A percentile compares a stretch with the other conserved stretches of the same genome.
These are phyloP conservation scores for Drosophila mercatorum DNA, from an alignment of 2,888 invertebrate species.

Conservation along the genomic window DNA sequence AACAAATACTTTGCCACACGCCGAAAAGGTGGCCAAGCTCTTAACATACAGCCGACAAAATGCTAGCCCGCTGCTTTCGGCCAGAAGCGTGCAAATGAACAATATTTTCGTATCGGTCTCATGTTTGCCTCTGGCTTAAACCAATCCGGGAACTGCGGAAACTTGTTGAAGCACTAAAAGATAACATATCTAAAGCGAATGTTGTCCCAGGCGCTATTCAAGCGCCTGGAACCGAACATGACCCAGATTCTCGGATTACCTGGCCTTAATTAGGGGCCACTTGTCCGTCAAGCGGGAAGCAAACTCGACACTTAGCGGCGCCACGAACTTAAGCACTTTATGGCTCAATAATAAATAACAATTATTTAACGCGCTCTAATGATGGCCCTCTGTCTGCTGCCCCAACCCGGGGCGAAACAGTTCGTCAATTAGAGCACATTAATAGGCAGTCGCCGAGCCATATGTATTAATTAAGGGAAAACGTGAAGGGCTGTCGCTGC, in stretches of 20 bases:
- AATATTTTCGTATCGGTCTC: constrained; percentile 1
- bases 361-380: constrained; percentile 59
- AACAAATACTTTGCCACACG: constrained; percentile 14
- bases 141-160: constrained; percentile 5
- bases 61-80: background rate
- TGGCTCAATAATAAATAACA: constrained; percentile 63
- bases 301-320: constrained; percentile 38
- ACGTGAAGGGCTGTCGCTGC: constrained; percentile 35
- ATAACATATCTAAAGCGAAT: constrained; percentile 13
- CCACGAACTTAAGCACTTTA: constrained; percentile 42
- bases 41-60: constrained; percentile 22
- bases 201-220: constrained; percentile 6
- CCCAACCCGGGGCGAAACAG: constrained; percentile 22
- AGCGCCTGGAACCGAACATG: background rate
- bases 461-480: constrained; percentile 67
- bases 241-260: constrained; percentile 31
- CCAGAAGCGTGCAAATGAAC: constrained; percentile 7
- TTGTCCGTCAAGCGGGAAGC: constrained; percentile 32
- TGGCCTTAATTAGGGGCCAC: constrained; percentile 44
- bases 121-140: background rate
- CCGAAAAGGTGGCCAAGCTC: constrained; percentile 27
- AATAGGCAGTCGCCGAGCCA: constrained; percentile 44
- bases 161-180: constrained; percentile 15
- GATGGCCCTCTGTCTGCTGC: constrained; percentile 16
- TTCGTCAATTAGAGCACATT: constrained; percentile 61